These are phyloP conservation scores for Rutpela maculata DNA, from an alignment of 2,888 invertebrate genomes.

Conservation along the genomic window DNA sequence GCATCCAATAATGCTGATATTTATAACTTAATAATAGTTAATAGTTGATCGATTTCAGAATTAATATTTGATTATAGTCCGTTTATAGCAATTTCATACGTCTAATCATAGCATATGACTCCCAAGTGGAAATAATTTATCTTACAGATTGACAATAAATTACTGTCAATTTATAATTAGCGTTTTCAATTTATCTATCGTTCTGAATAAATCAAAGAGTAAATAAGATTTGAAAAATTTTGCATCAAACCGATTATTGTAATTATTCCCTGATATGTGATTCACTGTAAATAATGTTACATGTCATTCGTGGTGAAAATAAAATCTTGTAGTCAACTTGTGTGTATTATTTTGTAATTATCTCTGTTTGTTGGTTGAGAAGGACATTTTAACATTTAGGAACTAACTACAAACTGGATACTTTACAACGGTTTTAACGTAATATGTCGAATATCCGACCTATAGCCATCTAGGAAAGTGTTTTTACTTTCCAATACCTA, in stretches of 20 bases:
- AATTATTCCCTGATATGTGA: neutral
- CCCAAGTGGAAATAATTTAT: constrained; percentile 26
- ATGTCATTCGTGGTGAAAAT: neutral
- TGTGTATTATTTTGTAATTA: too few relatives aligned
- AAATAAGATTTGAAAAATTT: neutral
- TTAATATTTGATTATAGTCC: neutral
- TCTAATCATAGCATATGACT: constrained; percentile 18
- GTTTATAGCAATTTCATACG: neutral
- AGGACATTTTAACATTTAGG: too few relatives aligned
- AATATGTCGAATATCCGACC: too few relatives aligned
- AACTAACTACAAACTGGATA: too few relatives aligned
- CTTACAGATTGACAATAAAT: constrained; percentile 18
- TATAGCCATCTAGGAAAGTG: too few relatives aligned
- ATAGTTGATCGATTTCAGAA: neutral
- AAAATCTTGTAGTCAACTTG: too few relatives aligned
- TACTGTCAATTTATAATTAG: constrained; percentile 21
- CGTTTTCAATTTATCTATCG: neutral
- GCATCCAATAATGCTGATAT: neutral
- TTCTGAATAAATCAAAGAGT: neutral
- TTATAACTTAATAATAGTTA: neutral
- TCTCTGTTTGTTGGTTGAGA: too few relatives aligned
- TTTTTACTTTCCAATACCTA: too few relatives aligned
- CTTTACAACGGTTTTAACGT: too few relatives aligned
- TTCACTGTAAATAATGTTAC: neutral
- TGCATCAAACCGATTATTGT: neutral